A percentile compares a stretch with the other conserved stretches of the same genome.
Evolutionary conservation across 1,140 invertebrate genomes (phyloP).

Genomic region (Aleiodes sp.): DNA sequence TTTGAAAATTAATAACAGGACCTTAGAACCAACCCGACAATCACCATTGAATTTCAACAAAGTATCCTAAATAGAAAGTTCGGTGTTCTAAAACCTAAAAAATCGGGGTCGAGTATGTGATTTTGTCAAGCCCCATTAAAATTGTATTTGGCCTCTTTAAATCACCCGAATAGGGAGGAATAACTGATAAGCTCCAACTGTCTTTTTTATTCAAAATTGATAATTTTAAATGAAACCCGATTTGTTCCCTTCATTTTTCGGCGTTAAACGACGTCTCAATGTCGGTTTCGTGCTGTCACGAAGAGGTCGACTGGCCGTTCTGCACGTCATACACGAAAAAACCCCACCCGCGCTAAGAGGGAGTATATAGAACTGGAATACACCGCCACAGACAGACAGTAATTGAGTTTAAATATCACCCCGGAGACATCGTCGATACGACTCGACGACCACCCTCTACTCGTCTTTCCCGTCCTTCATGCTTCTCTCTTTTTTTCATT

Average conservation of each 20-base stretch:
- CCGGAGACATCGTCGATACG: constrained; percentile 17
- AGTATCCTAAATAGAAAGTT: constrained; percentile 11
- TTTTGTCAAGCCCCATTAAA: not conserved
- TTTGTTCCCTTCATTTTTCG: not conserved
- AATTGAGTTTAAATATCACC: constrained; percentile 29
- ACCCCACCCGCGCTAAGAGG: not conserved
- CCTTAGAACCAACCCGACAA: constrained; percentile 3
- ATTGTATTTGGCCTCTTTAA: not conserved
- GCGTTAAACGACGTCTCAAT: constrained; percentile 12
- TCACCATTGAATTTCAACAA: constrained; percentile 5
- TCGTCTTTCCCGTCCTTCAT: not conserved
- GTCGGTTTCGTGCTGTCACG: constrained; percentile 15
- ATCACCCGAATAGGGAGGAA: not conserved
- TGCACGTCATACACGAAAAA: constrained; percentile 9
- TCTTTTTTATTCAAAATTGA: not conserved
- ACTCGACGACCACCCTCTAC: constrained; percentile 13
- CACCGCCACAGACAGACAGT: not conserved
- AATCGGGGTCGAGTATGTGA: not conserved
- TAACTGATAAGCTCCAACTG: not conserved
- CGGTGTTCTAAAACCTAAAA: not conserved
- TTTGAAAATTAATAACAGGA: not conserved
- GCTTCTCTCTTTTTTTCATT: not conserved
- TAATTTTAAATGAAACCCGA: constrained; percentile 9
- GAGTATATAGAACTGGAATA: constrained; percentile 3
- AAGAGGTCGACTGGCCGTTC: not conserved